Conservation (phyloP, 2,888 invertebrate species). For the Eupithecia inturbata region DNA sequence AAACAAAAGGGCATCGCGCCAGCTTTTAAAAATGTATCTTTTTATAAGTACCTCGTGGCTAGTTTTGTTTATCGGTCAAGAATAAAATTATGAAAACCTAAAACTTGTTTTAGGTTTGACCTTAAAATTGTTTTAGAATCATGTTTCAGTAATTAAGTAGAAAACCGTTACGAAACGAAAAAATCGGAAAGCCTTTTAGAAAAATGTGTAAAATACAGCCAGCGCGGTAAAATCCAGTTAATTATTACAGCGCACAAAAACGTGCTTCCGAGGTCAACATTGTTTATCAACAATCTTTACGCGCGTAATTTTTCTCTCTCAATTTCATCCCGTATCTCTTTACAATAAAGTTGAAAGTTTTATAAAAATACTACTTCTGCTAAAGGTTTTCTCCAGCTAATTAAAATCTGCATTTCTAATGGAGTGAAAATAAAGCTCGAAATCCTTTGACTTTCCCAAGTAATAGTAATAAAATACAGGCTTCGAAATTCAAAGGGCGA, state of each 20-base stretch:
- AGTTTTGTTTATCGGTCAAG: not conserved
- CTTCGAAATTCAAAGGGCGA: slow-evolving; percentile 72
- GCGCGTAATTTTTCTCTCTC: slow-evolving; percentile 4
- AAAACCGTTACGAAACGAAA: not conserved
- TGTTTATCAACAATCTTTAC: slow-evolving; percentile 17
- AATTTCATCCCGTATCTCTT: not conserved
- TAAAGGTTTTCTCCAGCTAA: slow-evolving; percentile 10
- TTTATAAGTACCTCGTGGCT: not conserved
- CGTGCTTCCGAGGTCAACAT: slow-evolving; percentile 15
- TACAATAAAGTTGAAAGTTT: slow-evolving; percentile 5
- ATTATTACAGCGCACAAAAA: slow-evolving; percentile 10
- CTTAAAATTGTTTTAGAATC: not conserved
- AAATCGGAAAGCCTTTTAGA: slow-evolving; percentile 1
- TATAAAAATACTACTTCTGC: not conserved
- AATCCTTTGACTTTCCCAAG: slow-evolving; percentile 13
- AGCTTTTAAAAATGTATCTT: no score
- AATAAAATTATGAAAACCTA: not conserved
- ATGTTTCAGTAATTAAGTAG: not conserved
- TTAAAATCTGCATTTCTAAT: slow-evolving; percentile 14
- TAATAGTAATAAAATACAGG: slow-evolving; percentile 12
- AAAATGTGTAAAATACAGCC: slow-evolving; percentile 1
- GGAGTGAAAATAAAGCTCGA: slow-evolving; percentile 7
- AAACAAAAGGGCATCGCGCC: no score
- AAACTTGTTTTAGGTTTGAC: no score
- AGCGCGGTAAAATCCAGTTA: slow-evolving; percentile 5